Percentiles rank a stretch among this genome's conserved stretches.
Conservation (phyloP, 2,888 invertebrate species). For the Lasioglossum calceatum region DNA sequence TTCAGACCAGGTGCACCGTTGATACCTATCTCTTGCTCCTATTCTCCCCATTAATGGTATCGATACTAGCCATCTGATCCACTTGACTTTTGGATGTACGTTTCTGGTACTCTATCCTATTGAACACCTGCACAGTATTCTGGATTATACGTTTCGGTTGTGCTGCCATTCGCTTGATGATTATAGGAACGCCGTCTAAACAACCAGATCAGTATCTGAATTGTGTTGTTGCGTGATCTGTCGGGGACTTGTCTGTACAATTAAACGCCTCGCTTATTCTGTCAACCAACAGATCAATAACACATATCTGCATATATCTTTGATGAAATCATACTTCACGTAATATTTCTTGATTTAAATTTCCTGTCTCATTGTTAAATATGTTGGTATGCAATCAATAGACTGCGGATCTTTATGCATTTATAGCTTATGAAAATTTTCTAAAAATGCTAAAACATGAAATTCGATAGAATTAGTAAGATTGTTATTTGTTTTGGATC, state of each 20-base stretch:
- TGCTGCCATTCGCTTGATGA: neutral
- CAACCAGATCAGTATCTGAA: neutral
- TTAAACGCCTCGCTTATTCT: neutral
- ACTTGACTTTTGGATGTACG: constrained; percentile 7
- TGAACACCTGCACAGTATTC: neutral
- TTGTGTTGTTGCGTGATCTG: neutral
- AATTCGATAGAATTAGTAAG: too few species aligned
- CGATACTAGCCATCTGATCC: neutral
- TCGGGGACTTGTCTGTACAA: neutral
- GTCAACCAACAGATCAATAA: neutral
- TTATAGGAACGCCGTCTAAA: neutral
- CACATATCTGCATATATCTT: neutral
- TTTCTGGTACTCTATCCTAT: neutral
- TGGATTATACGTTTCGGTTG: neutral
- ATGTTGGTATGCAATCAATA: too few species aligned
- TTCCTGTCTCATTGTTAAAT: too few species aligned
- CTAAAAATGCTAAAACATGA: too few species aligned
- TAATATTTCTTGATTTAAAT: neutral
- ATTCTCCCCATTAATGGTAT: constrained; percentile 6
- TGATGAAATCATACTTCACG: too few species aligned
- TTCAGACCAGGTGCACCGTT: neutral
- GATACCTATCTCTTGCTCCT: neutral
- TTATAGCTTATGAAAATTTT: too few species aligned
- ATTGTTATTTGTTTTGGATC: too few species aligned
- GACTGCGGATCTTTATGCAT: too few species aligned